Conservation (phyloP, 1,140 invertebrate species). For the Onthophagus taurus region DNA sequence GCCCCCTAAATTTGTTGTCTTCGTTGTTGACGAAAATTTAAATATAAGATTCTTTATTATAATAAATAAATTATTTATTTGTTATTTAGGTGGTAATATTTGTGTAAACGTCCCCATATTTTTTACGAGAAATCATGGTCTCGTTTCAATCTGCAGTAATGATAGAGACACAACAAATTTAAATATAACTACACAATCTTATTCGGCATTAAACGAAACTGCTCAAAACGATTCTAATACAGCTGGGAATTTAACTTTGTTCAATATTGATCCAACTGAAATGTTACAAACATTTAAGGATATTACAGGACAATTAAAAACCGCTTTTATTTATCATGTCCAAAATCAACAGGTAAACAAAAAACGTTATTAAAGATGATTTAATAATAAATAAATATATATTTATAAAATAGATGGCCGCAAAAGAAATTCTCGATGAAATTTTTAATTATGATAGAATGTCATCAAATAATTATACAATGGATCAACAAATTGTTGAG, state of each 20-base stretch:
- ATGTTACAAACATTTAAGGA: slow-evolving; percentile 55
- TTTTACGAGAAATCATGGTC: slow-evolving; percentile 54
- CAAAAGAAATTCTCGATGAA: slow-evolving; percentile 50
- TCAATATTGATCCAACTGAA: slow-evolving; percentile 63
- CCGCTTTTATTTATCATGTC: slow-evolving; percentile 66
- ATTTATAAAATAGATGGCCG: background rate
- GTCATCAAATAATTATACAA: too few relatives aligned
- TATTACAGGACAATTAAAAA: slow-evolving; percentile 56
- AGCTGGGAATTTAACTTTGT: slow-evolving; percentile 51
- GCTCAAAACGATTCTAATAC: slow-evolving; percentile 1
- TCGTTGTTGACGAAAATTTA: background rate
- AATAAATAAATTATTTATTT: background rate
- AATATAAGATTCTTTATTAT: background rate
- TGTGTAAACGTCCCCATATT: slow-evolving; percentile 54
- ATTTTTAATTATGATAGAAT: slow-evolving; percentile 52
- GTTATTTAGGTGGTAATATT: slow-evolving; percentile 51
- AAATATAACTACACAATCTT: slow-evolving; percentile 14
- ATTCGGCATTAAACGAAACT: slow-evolving; percentile 22
- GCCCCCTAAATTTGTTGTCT: too few relatives aligned
- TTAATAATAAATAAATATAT: background rate
- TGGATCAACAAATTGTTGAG: slow-evolving; percentile 60
- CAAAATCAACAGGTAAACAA: slow-evolving; percentile 39
- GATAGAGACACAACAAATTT: slow-evolving; percentile 20
- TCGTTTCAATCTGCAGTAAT: slow-evolving; percentile 48
- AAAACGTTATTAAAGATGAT: too few relatives aligned